Base-by-base conservation (phyloP, 1,140 invertebrate genomes). In the Araneus ventricosus region DNA sequence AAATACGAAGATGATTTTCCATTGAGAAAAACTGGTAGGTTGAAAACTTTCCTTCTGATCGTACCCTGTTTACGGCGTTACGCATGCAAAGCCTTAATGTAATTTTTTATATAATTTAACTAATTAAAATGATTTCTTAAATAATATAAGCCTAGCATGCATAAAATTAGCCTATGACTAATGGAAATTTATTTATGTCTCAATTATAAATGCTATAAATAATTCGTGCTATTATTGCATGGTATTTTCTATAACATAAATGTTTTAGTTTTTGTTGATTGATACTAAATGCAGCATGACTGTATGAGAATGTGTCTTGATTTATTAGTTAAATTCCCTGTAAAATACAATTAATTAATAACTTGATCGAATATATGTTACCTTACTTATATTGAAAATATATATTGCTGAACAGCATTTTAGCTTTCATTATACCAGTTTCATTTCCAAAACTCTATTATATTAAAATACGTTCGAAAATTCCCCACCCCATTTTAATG, bases 1-100 rank as follows among this genome's bases (percentile, higher is more conserved):
- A 97, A 97, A 96, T 97, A 97, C 95, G 97, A 97, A 94, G 97
- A 97, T 94, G 98, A 99, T 96, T 99, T 98, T 95, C 98, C 98
- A 79, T 96, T 99, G 3, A 95, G 98, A 94, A 99, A 99, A 97
- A 99, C 98, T 96, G 98, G 98, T 99, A 96, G 93, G 95, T 88
- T 95, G 95, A 88, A 20, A 70, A 0, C 7, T 27, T n/a, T 27
- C 45, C 3, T 80, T 39, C 37, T 30, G 22, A 79, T n/a, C n/a
- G n/a, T n/a, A n/a, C n/a, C n/a, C n/a, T 41, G 20, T 22, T 82
- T 45, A 82, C 6, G 3, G 4, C 4, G 27, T 6, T 27, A 30
- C 27, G 63, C 63, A 67, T 30, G 59, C 6, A 61, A 52, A n/a
- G n/a, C n/a, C n/a, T n/a, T n/a, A n/a, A n/a, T n/a, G n/a, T n/a